Percentiles rank a stretch among this genome's conserved stretches.
These are phyloP conservation scores for Melanchra persicariae DNA, from an alignment of 2,888 invertebrate genomes.

Conservation along the genomic window DNA sequence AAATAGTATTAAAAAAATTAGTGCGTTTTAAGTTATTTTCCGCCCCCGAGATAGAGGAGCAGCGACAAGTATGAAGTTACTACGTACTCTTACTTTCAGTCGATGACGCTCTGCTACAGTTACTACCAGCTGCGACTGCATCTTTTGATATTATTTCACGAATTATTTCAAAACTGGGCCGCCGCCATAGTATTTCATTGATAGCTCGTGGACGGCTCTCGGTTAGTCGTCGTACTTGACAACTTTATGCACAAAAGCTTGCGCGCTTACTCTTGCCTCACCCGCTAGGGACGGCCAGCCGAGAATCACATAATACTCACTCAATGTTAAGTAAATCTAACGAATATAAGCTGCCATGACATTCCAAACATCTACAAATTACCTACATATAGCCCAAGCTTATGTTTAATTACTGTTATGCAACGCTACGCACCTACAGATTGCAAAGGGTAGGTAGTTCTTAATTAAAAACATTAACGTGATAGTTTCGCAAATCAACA, in stretches of 20 bases:
- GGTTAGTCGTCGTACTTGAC: conserved; percentile 78
- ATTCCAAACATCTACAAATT: conserved; percentile 30
- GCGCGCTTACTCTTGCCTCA: conserved; percentile 68
- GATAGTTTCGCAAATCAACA: conserved; percentile 37
- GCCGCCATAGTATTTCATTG: conserved; percentile 71
- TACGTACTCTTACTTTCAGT: conserved; percentile 3
- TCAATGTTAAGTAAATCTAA: conserved; percentile 62
- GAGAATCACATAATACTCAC: conserved; percentile 63
- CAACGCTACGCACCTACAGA: conserved; percentile 22
- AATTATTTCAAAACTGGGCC: conserved; percentile 68
- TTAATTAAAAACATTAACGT: conserved; percentile 19
- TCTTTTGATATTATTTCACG: conserved; percentile 55
- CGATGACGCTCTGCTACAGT: background rate
- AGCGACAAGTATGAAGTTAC: background rate
- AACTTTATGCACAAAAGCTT: conserved; percentile 75
- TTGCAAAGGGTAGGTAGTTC: conserved; percentile 26
- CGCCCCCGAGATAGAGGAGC: too few relatives aligned
- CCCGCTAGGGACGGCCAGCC: conserved; percentile 65
- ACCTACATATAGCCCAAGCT: conserved; percentile 16
- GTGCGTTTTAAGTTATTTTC: too few relatives aligned
- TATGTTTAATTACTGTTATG: conserved; percentile 23
- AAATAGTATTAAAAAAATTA: too few relatives aligned
- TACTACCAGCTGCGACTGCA: conserved; percentile 34
- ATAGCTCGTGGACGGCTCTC: conserved; percentile 70
- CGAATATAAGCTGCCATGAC: conserved; percentile 32